Conservation (phyloP, 2,797 vertebrate species). For the Netta rufina region DNA sequence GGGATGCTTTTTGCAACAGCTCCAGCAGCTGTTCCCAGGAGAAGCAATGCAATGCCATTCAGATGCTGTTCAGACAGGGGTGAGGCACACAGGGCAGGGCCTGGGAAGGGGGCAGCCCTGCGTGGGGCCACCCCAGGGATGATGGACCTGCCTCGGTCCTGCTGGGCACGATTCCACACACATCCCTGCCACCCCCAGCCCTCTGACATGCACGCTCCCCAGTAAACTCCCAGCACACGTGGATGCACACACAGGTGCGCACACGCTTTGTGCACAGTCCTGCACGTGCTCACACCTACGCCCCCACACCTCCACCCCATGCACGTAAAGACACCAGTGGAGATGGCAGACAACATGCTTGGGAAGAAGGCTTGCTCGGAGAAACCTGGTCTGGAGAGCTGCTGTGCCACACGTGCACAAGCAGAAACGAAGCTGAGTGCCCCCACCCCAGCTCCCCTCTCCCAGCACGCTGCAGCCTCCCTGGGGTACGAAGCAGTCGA, state of each 20-base stretch:
- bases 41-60: neutral
- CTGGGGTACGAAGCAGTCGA: no score
- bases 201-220: rapidly evolving
- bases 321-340: rapidly evolving
- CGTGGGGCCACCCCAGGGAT: neutral
- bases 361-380: neutral
- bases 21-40: rapidly evolving
- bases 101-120: neutral
- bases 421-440: rapidly evolving
- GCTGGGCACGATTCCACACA: neutral
- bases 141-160: neutral
- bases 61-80: rapidly evolving
- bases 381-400: neutral
- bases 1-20: neutral
- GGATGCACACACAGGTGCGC: neutral
- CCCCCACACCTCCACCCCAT: neutral
- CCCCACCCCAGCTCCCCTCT: neutral
- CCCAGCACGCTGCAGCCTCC: neutral
- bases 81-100: rapidly evolving
- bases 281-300: rapidly evolving
- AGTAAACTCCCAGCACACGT: neutral
- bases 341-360: rapidly evolving
- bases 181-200: neutral
- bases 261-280: neutral
- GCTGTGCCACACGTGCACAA: rapidly evolving